Evolutionary conservation across 2,797 vertebrate species (phyloP).

Genomic region (Ispidina picta): DNA sequence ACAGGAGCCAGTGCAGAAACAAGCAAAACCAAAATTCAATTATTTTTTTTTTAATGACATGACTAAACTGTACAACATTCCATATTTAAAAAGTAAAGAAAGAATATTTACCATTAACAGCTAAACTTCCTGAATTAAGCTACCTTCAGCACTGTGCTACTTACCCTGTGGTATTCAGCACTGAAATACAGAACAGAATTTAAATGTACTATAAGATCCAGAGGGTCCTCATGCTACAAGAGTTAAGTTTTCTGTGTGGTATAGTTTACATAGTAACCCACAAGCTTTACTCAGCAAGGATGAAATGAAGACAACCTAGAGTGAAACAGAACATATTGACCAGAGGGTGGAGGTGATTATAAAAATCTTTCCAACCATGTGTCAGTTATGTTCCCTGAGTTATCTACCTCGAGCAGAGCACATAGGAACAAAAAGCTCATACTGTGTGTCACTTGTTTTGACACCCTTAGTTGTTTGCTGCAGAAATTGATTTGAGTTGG

Average conservation of each 20-base stretch:
- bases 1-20: not conserved
- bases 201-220: not conserved
- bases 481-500: not conserved
- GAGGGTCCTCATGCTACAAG: constrained; percentile 33
- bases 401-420: not conserved
- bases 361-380: not conserved
- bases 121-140: not conserved
- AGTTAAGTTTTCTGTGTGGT: not conserved
- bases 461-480: not conserved
- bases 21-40: not conserved
- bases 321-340: constrained; percentile 20
- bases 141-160: not conserved
- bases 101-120: not conserved
- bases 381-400: not conserved
- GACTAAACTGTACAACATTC: not conserved
- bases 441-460: not conserved
- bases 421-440: not conserved
- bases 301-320: not conserved
- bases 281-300: not conserved
- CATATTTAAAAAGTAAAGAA: not conserved
- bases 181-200: constrained; percentile 28
- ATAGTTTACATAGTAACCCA: constrained; percentile 15
- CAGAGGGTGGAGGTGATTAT: constrained; percentile 21
- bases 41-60: not conserved
- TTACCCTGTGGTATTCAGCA: constrained; percentile 53